phyloP scores from a whole-genome alignment of 37 sponge, comb jelly and placozoan genomes.

The Diacarnus erythraeanus region DNA sequence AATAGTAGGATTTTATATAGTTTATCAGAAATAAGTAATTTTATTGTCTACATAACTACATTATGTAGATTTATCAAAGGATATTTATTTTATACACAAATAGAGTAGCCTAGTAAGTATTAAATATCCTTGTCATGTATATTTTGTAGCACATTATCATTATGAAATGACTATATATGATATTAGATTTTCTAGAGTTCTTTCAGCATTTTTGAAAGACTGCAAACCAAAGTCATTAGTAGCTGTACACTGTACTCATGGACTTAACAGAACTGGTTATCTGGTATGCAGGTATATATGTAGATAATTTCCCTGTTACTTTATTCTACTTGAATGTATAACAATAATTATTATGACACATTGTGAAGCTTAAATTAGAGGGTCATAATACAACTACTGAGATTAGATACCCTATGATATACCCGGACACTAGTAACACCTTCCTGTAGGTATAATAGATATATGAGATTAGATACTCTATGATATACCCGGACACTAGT shows the following conservation, averaged over 20 bases:
- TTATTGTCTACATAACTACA: too few species aligned
- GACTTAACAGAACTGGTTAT: conserved; percentile 90
- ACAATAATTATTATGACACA: too few species aligned
- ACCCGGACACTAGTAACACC: background rate
- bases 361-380: too few species aligned
- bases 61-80: too few species aligned
- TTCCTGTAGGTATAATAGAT: background rate
- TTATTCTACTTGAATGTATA: background rate
- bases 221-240: conserved; percentile 25
- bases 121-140: too few species aligned
- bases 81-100: too few species aligned
- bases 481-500: too few species aligned
- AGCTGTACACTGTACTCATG: conserved; percentile 92
- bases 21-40: too few species aligned
- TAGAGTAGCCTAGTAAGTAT: too few species aligned
- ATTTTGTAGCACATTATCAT: too few species aligned
- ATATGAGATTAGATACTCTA: too few species aligned
- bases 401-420: background rate
- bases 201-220: conserved; percentile 3
- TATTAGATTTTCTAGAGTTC: background rate
- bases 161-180: background rate
- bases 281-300: conserved; percentile 73
- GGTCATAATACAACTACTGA: background rate
- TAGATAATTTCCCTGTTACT: background rate
- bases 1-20: too few species aligned